Base-by-base conservation (phyloP, 2,113 vertebrate species). In the Reinhardtius hippoglossoides region DNA sequence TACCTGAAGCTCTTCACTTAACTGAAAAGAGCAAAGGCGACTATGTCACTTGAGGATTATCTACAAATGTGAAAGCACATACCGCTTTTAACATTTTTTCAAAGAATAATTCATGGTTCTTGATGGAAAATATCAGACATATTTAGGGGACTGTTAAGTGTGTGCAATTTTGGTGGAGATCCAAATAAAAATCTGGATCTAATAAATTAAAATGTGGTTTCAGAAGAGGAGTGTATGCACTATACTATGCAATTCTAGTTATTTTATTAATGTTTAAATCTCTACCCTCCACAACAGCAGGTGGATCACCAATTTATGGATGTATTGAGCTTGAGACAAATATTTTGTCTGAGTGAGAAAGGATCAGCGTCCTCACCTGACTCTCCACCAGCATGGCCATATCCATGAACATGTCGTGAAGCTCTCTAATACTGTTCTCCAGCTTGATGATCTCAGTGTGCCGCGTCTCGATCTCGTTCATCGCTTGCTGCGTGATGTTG, bases 361-460 rank as follows among this genome's bases (percentile, higher is more conserved):
- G 58, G 26, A 63, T 59, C 13, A 16, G 5, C 7, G 55, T 79
- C 66, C 94, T 86, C 88, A 99, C 98, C 97, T 99, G 98, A 91
- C 95, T 99, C 92, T 99, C 98, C 86, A 99, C 97, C 54, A 99
- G 91, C 97, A 98, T 97, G 87, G 97, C 97, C 97, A 99, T 98
- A 90, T 99, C 97, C 96, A 97, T 96, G 91, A 99, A 99, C 98
- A 99, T 99, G 90, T 99, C 97, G 0, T 99, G 97, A 62, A 99
- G 96, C 91, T 99, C 98, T 0, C 97, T 95, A 91, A 99, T 98
- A 90, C 97, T 98, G 94, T 94, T 99, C 92, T 99, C 97, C 93
- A 99, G 91, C 78, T 97, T 98, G 88, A 99, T 97, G 90, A 99
- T 99, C 91, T 99, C 97, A 0, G 89, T 97, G 92, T 98, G 97